A percentile compares a stretch with the other conserved stretches of the same genome.
Conservation (phyloP, 1,140 invertebrate genomes). For the Drosophila pectinifera region DNA sequence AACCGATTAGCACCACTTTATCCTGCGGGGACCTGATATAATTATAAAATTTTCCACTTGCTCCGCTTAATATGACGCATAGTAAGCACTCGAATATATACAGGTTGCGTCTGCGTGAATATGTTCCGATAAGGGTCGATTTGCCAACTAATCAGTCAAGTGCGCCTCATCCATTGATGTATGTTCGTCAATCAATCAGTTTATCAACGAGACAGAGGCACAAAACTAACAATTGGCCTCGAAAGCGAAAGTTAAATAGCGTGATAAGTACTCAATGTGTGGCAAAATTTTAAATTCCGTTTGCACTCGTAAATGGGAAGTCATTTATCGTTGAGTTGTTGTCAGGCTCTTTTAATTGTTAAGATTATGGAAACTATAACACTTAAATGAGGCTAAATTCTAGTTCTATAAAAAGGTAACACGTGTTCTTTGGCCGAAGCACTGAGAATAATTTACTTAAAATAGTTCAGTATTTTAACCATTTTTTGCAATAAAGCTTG, state of each 20-base stretch:
- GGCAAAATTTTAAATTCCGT: background rate
- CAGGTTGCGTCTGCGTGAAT: background rate
- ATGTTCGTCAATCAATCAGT: constrained; percentile 26
- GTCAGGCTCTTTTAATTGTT: constrained; percentile 15
- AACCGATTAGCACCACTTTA: too few species aligned
- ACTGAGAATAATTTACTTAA: constrained; percentile 26
- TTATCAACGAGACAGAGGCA: constrained; percentile 6
- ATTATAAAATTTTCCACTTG: constrained; percentile 12
- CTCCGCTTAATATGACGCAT: constrained; percentile 5
- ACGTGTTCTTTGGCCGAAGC: background rate
- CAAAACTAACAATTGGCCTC: constrained; percentile 5
- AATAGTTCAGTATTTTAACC: constrained; percentile 25
- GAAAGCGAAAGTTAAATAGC: constrained; percentile 28
- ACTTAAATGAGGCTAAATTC: constrained; percentile 16
- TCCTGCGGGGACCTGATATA: too few species aligned
- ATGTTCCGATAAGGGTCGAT: constrained; percentile 25
- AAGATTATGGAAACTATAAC: constrained; percentile 27
- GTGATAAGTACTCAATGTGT: constrained; percentile 10
- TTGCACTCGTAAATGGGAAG: background rate
- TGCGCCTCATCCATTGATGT: constrained; percentile 25
- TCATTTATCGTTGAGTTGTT: background rate
- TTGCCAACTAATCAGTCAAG: constrained; percentile 28
- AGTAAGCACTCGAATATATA: background rate
- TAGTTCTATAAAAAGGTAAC: constrained; percentile 6
- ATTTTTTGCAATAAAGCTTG: background rate